Percentiles rank a stretch among this genome's conserved stretches.
These are phyloP conservation scores for Epinephelus awoara DNA, from an alignment of 2,797 vertebrate genomes.

Conservation along the genomic window DNA sequence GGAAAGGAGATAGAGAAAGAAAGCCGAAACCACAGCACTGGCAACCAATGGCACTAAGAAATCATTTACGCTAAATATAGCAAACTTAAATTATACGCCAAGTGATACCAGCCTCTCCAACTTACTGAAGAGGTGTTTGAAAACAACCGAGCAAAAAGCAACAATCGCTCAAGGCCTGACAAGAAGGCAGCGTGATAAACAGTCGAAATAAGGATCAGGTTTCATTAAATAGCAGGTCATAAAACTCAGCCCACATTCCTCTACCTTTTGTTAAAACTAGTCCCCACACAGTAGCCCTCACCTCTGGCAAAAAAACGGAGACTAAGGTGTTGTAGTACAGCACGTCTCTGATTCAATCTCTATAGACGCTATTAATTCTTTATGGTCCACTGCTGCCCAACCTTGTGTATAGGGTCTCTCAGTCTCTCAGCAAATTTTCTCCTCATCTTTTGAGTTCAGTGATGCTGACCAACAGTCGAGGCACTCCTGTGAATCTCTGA, in stretches of 20 bases:
- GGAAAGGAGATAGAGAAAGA: constrained; percentile 13
- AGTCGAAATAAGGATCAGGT: constrained; percentile 44
- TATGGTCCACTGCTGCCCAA: constrained; percentile 71
- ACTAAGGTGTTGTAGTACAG: constrained; percentile 62
- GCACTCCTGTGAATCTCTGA: constrained; percentile 44
- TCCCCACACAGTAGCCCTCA: constrained; percentile 44
- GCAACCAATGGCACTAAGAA: constrained; percentile 32
- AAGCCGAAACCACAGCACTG: constrained; percentile 26
- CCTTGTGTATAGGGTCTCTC: constrained; percentile 60
- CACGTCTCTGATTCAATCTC: constrained; percentile 65
- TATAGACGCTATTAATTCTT: constrained; percentile 78
- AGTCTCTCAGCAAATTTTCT: constrained; percentile 61
- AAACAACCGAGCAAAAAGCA: constrained; percentile 13
- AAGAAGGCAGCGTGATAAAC: constrained; percentile 28
- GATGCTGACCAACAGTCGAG: constrained; percentile 63
- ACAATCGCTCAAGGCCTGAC: constrained; percentile 13
- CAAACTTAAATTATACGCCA: constrained; percentile 36
- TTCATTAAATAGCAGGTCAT: constrained; percentile 48
- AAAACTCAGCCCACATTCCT: constrained; percentile 48
- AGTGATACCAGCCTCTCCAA: constrained; percentile 22
- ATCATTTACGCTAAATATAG: constrained; percentile 55
- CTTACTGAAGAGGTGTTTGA: constrained; percentile 32
- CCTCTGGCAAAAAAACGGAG: constrained; percentile 43
- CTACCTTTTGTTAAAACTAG: constrained; percentile 49
- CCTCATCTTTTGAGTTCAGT: constrained; percentile 64